These are phyloP conservation scores for Passer montanus DNA, from an alignment of 2,113 vertebrate species.

Conservation along the genomic window DNA sequence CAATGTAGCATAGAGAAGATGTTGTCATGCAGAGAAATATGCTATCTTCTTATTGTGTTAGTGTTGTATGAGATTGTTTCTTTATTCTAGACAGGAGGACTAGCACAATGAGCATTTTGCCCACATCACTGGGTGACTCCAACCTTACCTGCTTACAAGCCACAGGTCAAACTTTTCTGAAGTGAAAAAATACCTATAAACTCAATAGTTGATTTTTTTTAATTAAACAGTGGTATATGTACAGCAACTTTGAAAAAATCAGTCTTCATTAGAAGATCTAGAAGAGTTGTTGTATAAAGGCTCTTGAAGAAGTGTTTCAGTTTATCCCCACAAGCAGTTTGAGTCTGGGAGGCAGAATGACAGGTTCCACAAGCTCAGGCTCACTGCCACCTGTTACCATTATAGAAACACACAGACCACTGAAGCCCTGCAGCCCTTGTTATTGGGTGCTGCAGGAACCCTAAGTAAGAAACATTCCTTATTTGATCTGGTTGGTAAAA, in stretches of 20 bases:
- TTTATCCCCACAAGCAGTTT: background rate
- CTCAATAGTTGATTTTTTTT: background rate
- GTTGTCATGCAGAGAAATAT: background rate
- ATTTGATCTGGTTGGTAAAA: background rate
- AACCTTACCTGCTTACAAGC: background rate
- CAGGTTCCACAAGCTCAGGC: background rate
- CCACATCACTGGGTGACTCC: background rate
- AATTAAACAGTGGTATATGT: background rate
- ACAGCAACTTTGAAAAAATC: background rate
- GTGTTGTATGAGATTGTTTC: background rate
- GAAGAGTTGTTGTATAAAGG: background rate
- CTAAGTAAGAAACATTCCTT: background rate
- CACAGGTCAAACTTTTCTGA: background rate
- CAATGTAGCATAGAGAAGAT: rapidly evolving
- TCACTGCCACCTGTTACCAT: background rate
- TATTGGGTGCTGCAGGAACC: background rate
- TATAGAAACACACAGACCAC: background rate
- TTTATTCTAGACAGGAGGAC: background rate
- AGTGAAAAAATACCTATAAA: background rate
- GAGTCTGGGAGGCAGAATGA: background rate
- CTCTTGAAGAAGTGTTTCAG: background rate
- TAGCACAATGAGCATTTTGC: background rate
- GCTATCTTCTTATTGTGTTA: background rate
- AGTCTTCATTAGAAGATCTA: background rate
- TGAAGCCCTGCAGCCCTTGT: background rate